Evolutionary conservation across 2,113 vertebrate genomes (phyloP).

Genomic region (Petrocephalus microphthalmus): DNA sequence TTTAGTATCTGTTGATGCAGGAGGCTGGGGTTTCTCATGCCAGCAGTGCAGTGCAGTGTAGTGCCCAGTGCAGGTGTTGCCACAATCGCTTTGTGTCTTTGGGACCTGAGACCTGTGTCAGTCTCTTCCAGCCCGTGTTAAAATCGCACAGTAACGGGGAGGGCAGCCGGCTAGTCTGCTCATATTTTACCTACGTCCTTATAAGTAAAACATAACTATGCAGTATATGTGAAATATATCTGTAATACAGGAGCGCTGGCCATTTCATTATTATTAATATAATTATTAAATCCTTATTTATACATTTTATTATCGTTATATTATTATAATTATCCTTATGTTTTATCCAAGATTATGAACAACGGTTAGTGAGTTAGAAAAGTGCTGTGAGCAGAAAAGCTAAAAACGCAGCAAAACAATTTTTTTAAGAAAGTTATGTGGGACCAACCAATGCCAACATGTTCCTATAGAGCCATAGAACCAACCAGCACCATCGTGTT

Average conservation of each 20-base stretch:
- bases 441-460: background rate
- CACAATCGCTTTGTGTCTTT: background rate
- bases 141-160: background rate
- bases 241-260: background rate
- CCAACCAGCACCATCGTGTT: background rate
- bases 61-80: background rate
- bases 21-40: background rate
- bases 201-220: constrained; percentile 8
- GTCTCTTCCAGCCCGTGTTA: background rate
- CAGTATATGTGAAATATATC: constrained; percentile 3
- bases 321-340: constrained; percentile 2
- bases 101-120: background rate
- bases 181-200: background rate
- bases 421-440: background rate
- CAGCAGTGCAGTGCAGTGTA: no score
- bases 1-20: background rate
- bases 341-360: constrained; percentile 11
- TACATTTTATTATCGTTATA: constrained; percentile 8
- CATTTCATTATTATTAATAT: constrained; percentile 10
- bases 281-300: constrained; percentile 9
- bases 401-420: background rate
- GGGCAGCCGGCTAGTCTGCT: background rate
- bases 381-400: background rate
- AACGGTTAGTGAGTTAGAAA: background rate
- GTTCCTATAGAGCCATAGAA: background rate